These are phyloP conservation scores for Temnothorax unifasciatus DNA, from an alignment of 2,888 invertebrate species.

Conservation along the genomic window DNA sequence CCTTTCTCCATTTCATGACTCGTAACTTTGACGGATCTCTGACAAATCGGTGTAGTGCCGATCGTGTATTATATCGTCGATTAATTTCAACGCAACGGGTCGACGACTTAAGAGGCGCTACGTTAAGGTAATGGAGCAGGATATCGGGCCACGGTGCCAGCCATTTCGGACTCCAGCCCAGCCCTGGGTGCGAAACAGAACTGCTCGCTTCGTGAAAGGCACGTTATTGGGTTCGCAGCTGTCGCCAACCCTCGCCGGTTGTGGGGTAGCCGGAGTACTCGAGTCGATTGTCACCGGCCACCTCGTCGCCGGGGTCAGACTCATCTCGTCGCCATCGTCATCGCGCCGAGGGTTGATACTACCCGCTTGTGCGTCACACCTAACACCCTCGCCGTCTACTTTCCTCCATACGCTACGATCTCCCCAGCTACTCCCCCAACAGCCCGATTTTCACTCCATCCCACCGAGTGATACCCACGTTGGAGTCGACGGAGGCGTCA, in stretches of 20 bases:
- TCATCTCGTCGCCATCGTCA: slow-evolving; percentile 76
- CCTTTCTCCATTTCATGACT: neutral
- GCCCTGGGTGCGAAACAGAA: slow-evolving; percentile 39
- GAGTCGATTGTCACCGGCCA: slow-evolving; percentile 85
- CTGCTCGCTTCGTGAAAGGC: slow-evolving; percentile 74
- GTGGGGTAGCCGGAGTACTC: slow-evolving; percentile 70
- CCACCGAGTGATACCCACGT: slow-evolving; percentile 63
- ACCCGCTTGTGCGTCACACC: slow-evolving; percentile 69
- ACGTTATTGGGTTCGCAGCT: slow-evolving; percentile 86
- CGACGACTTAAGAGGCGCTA: slow-evolving; percentile 22
- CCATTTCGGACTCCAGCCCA: slow-evolving; percentile 64
- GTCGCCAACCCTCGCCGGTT: slow-evolving; percentile 81
- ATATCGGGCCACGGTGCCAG: slow-evolving; percentile 61
- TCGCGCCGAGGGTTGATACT: slow-evolving; percentile 81
- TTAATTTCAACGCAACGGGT: slow-evolving; percentile 33
- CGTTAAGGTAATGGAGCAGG: slow-evolving; percentile 63
- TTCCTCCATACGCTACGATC: slow-evolving; percentile 67
- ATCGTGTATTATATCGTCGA: slow-evolving; percentile 30
- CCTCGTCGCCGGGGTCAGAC: slow-evolving; percentile 84
- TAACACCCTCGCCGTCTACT: slow-evolving; percentile 72
- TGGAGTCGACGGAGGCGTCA: slow-evolving; percentile 82
- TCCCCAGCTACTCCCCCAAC: slow-evolving; percentile 68
- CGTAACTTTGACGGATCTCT: neutral
- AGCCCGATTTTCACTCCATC: slow-evolving; percentile 76
- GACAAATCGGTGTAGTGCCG: neutral